Conservation (phyloP, 2,888 invertebrate genomes). For the Napeogenes inachia region DNA sequence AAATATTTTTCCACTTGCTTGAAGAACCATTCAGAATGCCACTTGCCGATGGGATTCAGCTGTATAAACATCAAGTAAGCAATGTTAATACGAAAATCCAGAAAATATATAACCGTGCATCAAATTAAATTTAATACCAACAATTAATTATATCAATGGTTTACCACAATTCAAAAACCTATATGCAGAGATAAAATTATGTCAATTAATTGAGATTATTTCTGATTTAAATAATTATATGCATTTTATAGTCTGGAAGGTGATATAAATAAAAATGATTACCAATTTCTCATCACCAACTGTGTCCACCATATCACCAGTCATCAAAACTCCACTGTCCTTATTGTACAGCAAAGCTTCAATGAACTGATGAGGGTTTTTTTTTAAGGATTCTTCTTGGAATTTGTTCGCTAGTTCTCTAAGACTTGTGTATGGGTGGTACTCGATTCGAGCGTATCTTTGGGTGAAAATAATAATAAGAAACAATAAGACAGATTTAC, state of each 20-base stretch:
- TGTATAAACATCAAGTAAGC: constrained; percentile 39
- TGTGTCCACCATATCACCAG: constrained; percentile 81
- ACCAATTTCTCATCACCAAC: constrained; percentile 78
- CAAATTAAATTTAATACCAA: too few species aligned
- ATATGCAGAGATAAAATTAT: too few species aligned
- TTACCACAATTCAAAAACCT: too few species aligned
- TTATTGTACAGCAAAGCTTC: constrained; percentile 83
- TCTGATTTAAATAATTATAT: too few species aligned
- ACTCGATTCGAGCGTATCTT: constrained; percentile 81
- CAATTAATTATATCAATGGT: too few species aligned
- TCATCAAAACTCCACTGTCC: constrained; percentile 85
- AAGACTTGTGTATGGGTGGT: constrained; percentile 78
- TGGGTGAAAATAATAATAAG: neutral
- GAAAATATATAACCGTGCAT: too few species aligned
- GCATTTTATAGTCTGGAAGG: neutral
- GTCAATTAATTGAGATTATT: too few species aligned
- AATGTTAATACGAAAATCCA: too few species aligned
- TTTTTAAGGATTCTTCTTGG: constrained; percentile 66
- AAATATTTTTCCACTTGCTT: constrained; percentile 81
- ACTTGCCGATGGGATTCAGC: constrained; percentile 85
- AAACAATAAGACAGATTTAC: neutral
- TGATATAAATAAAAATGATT: constrained; percentile 15
- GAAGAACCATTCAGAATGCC: constrained; percentile 92
- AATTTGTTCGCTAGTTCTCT: constrained; percentile 74
- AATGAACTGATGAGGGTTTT: constrained; percentile 82